These are phyloP conservation scores for Drosophila prostipennis DNA, from an alignment of 2,888 invertebrate genomes.

Conservation along the genomic window DNA sequence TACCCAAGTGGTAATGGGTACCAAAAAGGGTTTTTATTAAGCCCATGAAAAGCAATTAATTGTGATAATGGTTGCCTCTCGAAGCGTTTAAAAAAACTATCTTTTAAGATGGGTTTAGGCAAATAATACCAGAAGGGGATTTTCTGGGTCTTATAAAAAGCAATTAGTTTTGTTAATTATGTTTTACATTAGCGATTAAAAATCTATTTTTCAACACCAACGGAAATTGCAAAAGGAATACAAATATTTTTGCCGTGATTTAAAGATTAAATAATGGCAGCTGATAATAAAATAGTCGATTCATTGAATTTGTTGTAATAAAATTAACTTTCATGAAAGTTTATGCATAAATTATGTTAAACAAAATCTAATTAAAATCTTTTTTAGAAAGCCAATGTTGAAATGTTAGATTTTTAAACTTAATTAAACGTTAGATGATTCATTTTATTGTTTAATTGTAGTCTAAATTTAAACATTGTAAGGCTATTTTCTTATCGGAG, in stretches of 20 bases:
- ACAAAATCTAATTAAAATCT: no score
- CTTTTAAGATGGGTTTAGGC: background rate
- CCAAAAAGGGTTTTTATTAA: slow-evolving; percentile 10
- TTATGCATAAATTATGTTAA: no score
- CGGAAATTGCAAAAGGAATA: no score
- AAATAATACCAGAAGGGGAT: background rate
- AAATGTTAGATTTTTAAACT: no score
- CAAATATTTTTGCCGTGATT: no score
- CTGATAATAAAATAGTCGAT: background rate
- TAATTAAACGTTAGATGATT: no score
- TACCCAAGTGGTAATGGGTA: slow-evolving; percentile 12
- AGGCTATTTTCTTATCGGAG: no score
- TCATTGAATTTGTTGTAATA: background rate
- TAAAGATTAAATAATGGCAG: no score
- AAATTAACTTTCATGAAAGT: background rate
- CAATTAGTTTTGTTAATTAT: background rate
- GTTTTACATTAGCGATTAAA: background rate
- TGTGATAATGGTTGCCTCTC: background rate
- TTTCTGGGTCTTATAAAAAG: no score
- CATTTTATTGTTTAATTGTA: no score
- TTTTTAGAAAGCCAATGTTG: no score
- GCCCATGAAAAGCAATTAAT: slow-evolving; percentile 16
- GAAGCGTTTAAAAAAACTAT: slow-evolving; percentile 1
- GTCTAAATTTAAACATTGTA: no score
- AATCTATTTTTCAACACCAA: background rate